Conservation (phyloP, 2,797 vertebrate species). For the Perodicticus potto region DNA sequence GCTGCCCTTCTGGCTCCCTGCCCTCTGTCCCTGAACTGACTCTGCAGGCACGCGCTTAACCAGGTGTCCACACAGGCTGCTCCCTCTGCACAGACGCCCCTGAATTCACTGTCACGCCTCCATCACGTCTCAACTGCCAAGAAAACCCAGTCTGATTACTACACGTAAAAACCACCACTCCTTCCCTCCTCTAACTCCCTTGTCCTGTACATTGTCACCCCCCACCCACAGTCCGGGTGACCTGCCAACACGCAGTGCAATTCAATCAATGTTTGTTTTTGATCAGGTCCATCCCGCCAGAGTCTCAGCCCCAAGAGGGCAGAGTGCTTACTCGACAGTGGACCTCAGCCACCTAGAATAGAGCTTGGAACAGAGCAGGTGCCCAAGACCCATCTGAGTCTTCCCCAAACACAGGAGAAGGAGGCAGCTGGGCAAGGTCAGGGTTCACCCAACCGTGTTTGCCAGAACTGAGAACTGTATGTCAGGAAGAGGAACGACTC, state of each 20-base stretch:
- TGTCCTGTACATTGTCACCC: background rate
- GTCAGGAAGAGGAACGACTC: background rate
- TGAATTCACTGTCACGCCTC: fast-evolving
- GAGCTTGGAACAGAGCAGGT: background rate
- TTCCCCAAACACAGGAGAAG: background rate
- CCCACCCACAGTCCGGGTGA: background rate
- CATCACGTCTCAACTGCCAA: background rate
- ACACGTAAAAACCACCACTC: background rate
- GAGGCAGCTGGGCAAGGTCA: background rate
- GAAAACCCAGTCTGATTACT: background rate
- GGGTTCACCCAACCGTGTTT: background rate
- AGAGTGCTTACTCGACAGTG: background rate
- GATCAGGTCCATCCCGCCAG: background rate
- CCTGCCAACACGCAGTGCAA: background rate
- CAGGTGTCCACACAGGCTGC: fast-evolving
- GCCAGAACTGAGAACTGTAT: background rate
- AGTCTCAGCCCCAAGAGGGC: background rate
- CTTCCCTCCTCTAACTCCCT: background rate
- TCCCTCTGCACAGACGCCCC: background rate
- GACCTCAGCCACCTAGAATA: background rate
- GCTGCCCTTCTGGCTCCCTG: background rate
- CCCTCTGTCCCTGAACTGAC: background rate
- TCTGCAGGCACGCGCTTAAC: background rate
- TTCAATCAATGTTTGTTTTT: background rate
- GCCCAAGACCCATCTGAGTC: background rate